Base-by-base conservation (phyloP, 2,797 vertebrate species). In the Poeciliopsis gracilis region DNA sequence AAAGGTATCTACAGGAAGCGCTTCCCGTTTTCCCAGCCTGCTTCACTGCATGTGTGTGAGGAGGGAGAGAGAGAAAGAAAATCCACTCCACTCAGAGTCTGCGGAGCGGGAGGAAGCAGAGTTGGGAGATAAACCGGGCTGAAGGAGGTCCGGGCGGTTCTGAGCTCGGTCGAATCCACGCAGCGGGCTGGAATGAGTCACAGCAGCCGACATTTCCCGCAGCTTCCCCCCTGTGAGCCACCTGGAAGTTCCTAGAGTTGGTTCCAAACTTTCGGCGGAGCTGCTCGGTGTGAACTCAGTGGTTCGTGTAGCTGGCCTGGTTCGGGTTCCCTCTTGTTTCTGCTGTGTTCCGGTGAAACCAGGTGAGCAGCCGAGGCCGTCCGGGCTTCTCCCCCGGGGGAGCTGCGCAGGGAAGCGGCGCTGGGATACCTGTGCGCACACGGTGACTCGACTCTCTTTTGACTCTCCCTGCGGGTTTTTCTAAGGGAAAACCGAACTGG, bases 221-320 rank as follows among this genome's bases (percentile, higher is more conserved):
- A 7, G 25, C n/a, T 46, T 16, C 63, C 69, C 45, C 10, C 4
- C 28, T 16, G n/a, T 5, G 3, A 72, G 6, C 2, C 28, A 16
- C 46, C 78, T 84, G 85, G 77, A 87, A 91, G 84, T 90, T 87
- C 79, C 12, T 13, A 72, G 80, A 82, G 73, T 86, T 72, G 16
- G 73, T 69, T 28, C 77, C 77, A 86, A 94, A 94, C 90, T 93
- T 93, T 93, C 88, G 41, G 78, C 85, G 80, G 73, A 18, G 76
- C 82, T 82, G 1, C 80, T 78, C 78, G 1, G 41, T 49, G 46
- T 72, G 72, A 76, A 43, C 77, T 80, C 83, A 72, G 28, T 30
- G 69, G 69, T 79, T 78, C 75, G 75, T 85, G 49, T 53, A 53
- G 46, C 51, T 36, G 80, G 86, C 75, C 84, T 74, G 61, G 75